Conservation (phyloP, 2,113 vertebrate species). For the Papio anubis region DNA sequence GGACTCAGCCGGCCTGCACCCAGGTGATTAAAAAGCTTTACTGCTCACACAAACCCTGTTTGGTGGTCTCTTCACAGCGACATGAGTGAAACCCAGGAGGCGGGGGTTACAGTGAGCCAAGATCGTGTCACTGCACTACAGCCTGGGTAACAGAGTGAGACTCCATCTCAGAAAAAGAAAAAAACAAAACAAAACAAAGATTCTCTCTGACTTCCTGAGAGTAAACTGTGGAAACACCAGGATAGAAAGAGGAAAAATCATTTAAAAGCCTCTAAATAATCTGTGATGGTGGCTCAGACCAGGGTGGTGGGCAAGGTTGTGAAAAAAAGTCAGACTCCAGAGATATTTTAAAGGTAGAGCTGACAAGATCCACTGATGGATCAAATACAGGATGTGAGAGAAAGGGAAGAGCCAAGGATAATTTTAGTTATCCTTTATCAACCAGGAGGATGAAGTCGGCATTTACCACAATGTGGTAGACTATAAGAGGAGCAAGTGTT, state of each 20-base stretch:
- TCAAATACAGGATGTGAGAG: background rate
- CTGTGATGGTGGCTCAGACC: background rate
- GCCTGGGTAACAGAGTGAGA: too few species aligned
- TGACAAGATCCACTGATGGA: background rate
- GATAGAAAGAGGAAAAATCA: background rate
- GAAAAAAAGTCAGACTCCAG: background rate
- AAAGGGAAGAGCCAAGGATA: background rate
- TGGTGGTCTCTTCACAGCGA: too few species aligned
- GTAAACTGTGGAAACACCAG: background rate
- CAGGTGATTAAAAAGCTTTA: too few species aligned
- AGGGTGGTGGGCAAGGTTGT: background rate
- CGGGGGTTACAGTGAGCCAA: too few species aligned
- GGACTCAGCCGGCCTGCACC: too few species aligned
- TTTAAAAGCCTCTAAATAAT: background rate
- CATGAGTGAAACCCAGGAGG: too few species aligned
- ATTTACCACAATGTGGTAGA: background rate
- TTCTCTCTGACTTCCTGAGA: background rate
- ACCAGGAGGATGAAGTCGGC: background rate
- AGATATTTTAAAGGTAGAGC: background rate
- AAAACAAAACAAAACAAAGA: background rate
- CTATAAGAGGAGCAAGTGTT: background rate
- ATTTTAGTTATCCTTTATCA: background rate
- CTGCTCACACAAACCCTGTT: too few species aligned
- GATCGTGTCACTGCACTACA: too few species aligned
- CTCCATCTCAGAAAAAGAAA: too few species aligned